These are phyloP conservation scores for Leptodactylus fuscus DNA, from an alignment of 2,113 vertebrate species.

Conservation along the genomic window DNA sequence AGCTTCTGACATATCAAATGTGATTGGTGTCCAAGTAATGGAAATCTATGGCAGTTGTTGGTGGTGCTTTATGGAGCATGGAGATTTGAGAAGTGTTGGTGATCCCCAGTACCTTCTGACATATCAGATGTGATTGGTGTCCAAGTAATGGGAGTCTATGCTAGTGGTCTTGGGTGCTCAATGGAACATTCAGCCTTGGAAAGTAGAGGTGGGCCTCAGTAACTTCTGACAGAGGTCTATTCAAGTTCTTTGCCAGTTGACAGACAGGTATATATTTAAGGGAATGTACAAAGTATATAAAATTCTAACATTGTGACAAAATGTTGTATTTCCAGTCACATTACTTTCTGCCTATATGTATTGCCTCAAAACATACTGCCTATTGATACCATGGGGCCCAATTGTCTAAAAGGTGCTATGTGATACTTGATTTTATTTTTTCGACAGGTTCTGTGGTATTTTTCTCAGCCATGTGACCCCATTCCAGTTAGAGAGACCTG, in stretches of 20 bases:
- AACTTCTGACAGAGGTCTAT: too few species aligned
- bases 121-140: too few species aligned
- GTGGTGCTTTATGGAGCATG: not conserved
- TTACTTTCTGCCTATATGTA: too few species aligned
- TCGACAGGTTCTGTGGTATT: conserved; percentile 40
- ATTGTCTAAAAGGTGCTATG: not conserved
- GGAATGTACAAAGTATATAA: too few species aligned
- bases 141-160: too few species aligned
- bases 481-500: conserved; percentile 50
- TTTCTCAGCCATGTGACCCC: conserved; percentile 45
- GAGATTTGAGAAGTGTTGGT: not conserved
- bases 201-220: too few species aligned
- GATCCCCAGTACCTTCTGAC: not conserved
- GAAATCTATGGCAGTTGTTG: too few species aligned
- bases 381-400: not conserved
- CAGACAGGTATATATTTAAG: not conserved
- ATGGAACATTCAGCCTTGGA: too few species aligned
- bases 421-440: conserved; percentile 18
- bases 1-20: not conserved
- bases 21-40: too few species aligned
- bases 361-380: not conserved
- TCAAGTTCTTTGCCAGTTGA: too few species aligned
- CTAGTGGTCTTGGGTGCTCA: too few species aligned
- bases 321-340: not conserved
- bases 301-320: too few species aligned